These are phyloP conservation scores for Bombylius discolor DNA, from an alignment of 2,888 invertebrate species.

Conservation along the genomic window DNA sequence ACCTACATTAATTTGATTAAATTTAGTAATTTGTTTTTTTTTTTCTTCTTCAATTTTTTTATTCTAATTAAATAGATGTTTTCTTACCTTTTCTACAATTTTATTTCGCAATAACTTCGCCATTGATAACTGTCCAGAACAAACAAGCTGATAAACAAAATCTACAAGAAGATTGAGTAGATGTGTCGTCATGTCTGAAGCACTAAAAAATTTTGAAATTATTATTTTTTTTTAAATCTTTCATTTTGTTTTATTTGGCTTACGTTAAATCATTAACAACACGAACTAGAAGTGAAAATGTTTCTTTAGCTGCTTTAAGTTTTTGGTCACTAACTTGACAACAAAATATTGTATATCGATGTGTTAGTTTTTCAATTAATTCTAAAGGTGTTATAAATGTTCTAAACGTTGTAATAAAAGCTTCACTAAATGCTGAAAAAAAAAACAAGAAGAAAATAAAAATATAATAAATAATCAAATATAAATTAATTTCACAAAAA, in stretches of 20 bases:
- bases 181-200: constrained; percentile 69
- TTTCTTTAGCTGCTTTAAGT: constrained; percentile 68
- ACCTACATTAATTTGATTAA: constrained; percentile 17
- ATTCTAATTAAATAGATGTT: constrained; percentile 25
- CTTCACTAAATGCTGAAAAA: constrained; percentile 50
- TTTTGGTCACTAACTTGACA: constrained; percentile 53
- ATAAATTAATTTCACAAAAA: too few relatives aligned
- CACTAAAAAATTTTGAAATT: constrained; percentile 39
- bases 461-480: too few relatives aligned
- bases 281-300: constrained; percentile 83
- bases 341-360: constrained; percentile 48
- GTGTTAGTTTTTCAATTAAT: constrained; percentile 72
- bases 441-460: neutral
- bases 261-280: constrained; percentile 94
- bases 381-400: constrained; percentile 85
- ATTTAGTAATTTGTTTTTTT: neutral
- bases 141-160: constrained; percentile 86
- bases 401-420: constrained; percentile 94
- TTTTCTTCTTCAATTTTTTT: neutral
- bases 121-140: constrained; percentile 80
- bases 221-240: neutral
- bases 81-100: constrained; percentile 65
- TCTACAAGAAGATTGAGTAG: constrained; percentile 76
- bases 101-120: constrained; percentile 83
- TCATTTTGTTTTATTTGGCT: constrained; percentile 34